Percentiles rank a stretch among this genome's conserved stretches.
Evolutionary conservation across 1,140 invertebrate species (phyloP).

Genomic region (Procambarus clarkii): DNA sequence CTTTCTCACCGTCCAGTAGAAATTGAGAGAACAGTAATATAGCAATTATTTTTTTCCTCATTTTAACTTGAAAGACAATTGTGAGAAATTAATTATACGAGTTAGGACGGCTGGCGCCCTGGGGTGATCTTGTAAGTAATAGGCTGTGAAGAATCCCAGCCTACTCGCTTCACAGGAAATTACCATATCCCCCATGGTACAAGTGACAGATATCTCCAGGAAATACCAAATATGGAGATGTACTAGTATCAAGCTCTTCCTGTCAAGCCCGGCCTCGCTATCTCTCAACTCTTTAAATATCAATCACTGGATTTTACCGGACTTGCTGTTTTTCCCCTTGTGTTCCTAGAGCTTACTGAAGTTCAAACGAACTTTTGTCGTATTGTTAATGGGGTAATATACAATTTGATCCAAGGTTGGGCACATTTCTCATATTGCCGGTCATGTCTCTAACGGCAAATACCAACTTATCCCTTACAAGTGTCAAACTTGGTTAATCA

Average conservation of each 20-base stretch:
- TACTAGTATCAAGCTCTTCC: constrained; percentile 13
- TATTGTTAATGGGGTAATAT: constrained; percentile 14
- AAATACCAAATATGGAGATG: constrained; percentile 55
- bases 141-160: not conserved
- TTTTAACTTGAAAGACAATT: no score
- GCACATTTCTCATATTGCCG: constrained; percentile 33
- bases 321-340: not conserved
- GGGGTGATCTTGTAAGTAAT: not conserved
- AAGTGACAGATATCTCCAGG: constrained; percentile 43
- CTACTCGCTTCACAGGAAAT: not conserved
- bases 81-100: no score
- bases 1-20: no score
- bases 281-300: not conserved
- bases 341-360: not conserved
- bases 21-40: no score
- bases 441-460: constrained; percentile 36
- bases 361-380: not conserved
- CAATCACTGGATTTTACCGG: not conserved
- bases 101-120: no score
- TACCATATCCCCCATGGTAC: not conserved
- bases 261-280: constrained; percentile 6
- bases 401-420: constrained; percentile 8
- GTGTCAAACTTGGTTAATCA: constrained; percentile 18
- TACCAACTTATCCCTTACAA: constrained; percentile 38
- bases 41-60: no score